These are phyloP conservation scores for Camponotus fellah DNA, from an alignment of 2,888 invertebrate genomes.

Conservation along the genomic window DNA sequence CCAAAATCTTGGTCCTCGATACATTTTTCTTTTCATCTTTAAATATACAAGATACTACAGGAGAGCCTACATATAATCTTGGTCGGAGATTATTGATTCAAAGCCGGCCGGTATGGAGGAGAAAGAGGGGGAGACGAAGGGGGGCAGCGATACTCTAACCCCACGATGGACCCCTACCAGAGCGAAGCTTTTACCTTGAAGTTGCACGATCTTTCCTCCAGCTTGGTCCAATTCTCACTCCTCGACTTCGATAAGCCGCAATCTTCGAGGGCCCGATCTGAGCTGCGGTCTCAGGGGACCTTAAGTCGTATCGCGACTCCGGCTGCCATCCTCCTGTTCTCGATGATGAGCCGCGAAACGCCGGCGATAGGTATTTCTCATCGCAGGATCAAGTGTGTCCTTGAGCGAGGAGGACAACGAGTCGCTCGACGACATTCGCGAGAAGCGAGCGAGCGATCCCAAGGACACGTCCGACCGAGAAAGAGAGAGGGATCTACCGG, in stretches of 20 bases:
- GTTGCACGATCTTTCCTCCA: constrained; percentile 57
- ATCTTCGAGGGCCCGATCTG: constrained; percentile 38
- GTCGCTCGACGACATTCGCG: constrained; percentile 45
- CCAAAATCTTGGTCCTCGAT: constrained; percentile 27
- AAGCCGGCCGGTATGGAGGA: constrained; percentile 63
- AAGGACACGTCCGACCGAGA: constrained; percentile 3
- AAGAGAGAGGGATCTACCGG: constrained; percentile 23
- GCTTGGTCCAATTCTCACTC: constrained; percentile 49
- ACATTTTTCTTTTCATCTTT: constrained; percentile 57
- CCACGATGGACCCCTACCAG: constrained; percentile 27
- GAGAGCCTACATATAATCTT: constrained; percentile 73
- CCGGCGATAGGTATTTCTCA: constrained; percentile 11
- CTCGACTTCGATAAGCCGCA: constrained; percentile 42
- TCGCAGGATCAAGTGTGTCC: constrained; percentile 38
- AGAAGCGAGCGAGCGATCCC: not conserved
- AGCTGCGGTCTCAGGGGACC: constrained; percentile 37
- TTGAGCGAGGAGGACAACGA: constrained; percentile 54
- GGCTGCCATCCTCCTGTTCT: constrained; percentile 65
- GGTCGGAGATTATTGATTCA: constrained; percentile 78
- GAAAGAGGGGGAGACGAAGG: constrained; percentile 45
- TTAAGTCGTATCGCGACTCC: constrained; percentile 76
- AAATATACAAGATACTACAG: constrained; percentile 62
- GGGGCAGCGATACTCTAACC: constrained; percentile 51
- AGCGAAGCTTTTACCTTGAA: constrained; percentile 60
- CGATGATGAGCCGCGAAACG: constrained; percentile 49